phyloP scores from a whole-genome alignment of 1,140 invertebrate species.

The Drosophila melanogaster region Release_6_plus_ISO1_MT NT_033777.3:30876501-30877000 shows the following conservation, averaged over 20 bases:
- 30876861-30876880: slow-evolving; percentile 69
- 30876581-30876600: slow-evolving; percentile 36
- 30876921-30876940: slow-evolving; percentile 36
- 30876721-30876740: slow-evolving; percentile 71
- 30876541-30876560: not conserved
- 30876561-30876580: slow-evolving; percentile 10
- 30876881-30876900: slow-evolving; percentile 47
- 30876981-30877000: not conserved
- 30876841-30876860: slow-evolving; percentile 30
- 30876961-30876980: slow-evolving; percentile 52
- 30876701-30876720: slow-evolving; percentile 75
- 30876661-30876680: slow-evolving; percentile 32
- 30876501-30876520: no score
- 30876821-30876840: slow-evolving; percentile 38
- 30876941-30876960: not conserved
- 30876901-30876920: slow-evolving; percentile 20
- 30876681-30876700: slow-evolving; percentile 77
- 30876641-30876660: slow-evolving; percentile 19
- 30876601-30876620: slow-evolving; percentile 58
- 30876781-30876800: slow-evolving; percentile 41
- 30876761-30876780: slow-evolving; percentile 64
- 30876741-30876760: slow-evolving; percentile 73
- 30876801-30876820: slow-evolving; percentile 14
- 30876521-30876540: rapidly evolving
- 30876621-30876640: slow-evolving; percentile 65